Evolutionary conservation across 2,113 vertebrate genomes (phyloP).

Genomic region (Lepisosteus osseus): DNA sequence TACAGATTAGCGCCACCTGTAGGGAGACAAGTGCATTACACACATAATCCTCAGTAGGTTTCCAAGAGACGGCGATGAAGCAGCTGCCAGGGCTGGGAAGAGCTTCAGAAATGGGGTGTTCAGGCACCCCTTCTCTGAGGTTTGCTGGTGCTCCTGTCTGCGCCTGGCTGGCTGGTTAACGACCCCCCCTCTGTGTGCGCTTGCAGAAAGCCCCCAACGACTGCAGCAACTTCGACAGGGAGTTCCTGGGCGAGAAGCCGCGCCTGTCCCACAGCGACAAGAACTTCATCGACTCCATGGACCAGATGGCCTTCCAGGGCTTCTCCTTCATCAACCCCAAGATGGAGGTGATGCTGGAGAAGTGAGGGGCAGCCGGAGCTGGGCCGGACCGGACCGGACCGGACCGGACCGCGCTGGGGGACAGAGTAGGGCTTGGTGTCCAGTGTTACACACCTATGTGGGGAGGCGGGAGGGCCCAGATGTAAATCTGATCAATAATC

Average conservation of each 20-base stretch:
- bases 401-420: not conserved
- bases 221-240: constrained; percentile 94
- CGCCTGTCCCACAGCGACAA: constrained; percentile 89
- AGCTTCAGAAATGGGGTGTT: not conserved
- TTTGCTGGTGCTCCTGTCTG: not conserved
- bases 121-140: not conserved
- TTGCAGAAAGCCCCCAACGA: constrained; percentile 85
- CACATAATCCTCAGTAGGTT: too few species aligned
- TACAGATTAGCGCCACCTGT: too few species aligned
- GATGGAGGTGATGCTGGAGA: constrained; percentile 82
- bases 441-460: too few species aligned
- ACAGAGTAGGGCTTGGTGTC: not conserved
- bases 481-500: too few species aligned
- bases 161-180: not conserved
- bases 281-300: constrained; percentile 96
- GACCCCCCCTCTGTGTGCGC: constrained; percentile 11
- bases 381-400: constrained; percentile 11
- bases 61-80: too few species aligned
- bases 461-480: too few species aligned
- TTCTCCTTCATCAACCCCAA: constrained; percentile 93
- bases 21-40: too few species aligned
- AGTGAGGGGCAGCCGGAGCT: constrained; percentile 48
- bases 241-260: constrained; percentile 93
- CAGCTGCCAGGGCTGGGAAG: too few species aligned
- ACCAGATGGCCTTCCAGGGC: constrained; percentile 84